phyloP scores from a whole-genome alignment of 2,888 invertebrate genomes.

The Drosophila neotestacea region DNA sequence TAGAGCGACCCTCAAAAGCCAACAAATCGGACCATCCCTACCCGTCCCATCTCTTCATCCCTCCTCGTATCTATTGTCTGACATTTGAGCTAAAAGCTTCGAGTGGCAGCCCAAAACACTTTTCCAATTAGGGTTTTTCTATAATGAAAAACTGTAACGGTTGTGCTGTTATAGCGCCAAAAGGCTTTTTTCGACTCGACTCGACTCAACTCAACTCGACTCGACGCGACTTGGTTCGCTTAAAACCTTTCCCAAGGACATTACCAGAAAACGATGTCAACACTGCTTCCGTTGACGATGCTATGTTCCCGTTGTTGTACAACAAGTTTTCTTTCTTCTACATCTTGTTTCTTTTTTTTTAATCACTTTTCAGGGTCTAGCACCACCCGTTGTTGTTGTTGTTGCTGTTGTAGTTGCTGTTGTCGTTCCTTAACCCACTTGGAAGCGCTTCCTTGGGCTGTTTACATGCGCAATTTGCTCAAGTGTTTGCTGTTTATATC shows the following conservation, averaged over 20 bases:
- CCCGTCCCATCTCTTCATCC: slow-evolving; percentile 7
- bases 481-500: slow-evolving; percentile 77
- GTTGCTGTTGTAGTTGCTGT: slow-evolving; percentile 15
- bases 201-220: neutral
- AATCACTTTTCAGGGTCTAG: slow-evolving; percentile 81
- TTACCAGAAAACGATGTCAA: slow-evolving; percentile 53
- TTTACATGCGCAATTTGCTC: slow-evolving; percentile 81
- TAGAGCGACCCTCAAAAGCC: slow-evolving; percentile 57
- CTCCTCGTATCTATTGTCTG: slow-evolving; percentile 50
- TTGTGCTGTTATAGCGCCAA: slow-evolving; percentile 64
- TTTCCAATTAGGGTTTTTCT: slow-evolving; percentile 80
- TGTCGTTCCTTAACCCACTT: slow-evolving; percentile 49
- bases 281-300: slow-evolving; percentile 32
- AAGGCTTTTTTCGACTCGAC: slow-evolving; percentile 38
- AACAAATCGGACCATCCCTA: slow-evolving; percentile 74
- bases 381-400: slow-evolving; percentile 38
- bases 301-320: slow-evolving; percentile 54
- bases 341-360: slow-evolving; percentile 58
- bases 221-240: slow-evolving; percentile 10
- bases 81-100: slow-evolving; percentile 80
- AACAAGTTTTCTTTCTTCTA: slow-evolving; percentile 59
- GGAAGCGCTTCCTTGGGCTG: slow-evolving; percentile 55
- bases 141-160: slow-evolving; percentile 73
- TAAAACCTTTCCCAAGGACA: slow-evolving; percentile 61
- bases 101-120: slow-evolving; percentile 79